phyloP scores from a whole-genome alignment of 1,140 invertebrate species.

The Pissodes strobi region DNA sequence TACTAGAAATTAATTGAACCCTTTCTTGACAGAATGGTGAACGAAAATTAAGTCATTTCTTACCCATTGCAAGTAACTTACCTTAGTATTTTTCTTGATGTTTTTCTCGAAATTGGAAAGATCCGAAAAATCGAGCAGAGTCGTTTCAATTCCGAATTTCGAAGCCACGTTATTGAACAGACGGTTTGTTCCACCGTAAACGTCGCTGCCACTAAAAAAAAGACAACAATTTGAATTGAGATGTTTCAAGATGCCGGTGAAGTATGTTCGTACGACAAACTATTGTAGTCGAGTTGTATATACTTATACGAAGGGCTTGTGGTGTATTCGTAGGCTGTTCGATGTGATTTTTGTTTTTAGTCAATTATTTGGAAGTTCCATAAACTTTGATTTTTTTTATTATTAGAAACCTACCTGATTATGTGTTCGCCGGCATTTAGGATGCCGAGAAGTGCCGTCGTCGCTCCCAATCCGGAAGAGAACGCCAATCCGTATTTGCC shows the following conservation, averaged over 20 bases:
- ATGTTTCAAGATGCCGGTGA: too few species aligned
- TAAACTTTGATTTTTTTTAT: too few species aligned
- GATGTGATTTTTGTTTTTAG: too few species aligned
- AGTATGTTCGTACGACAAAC: too few species aligned
- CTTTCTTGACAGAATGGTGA: too few species aligned
- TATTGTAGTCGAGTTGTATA: too few species aligned
- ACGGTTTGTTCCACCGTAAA: constrained; percentile 92
- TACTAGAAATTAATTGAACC: too few species aligned
- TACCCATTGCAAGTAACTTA: too few species aligned
- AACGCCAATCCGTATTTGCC: constrained; percentile 87
- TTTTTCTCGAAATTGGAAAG: constrained; percentile 68
- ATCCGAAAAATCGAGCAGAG: constrained; percentile 84
- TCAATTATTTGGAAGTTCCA: too few species aligned
- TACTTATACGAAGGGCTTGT: background rate
- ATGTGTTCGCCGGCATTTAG: constrained; percentile 89
- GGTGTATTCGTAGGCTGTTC: background rate
- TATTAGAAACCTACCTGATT: too few species aligned
- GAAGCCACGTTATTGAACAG: constrained; percentile 65
- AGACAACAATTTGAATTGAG: too few species aligned
- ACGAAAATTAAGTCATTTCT: too few species aligned
- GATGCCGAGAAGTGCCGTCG: constrained; percentile 73
- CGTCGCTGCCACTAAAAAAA: constrained; percentile 77
- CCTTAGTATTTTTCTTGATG: constrained; percentile 85
- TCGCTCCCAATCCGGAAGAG: constrained; percentile 89
- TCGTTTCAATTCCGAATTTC: constrained; percentile 71